A percentile compares a stretch with the other conserved stretches of the same genome.
Evolutionary conservation across 2,797 vertebrate species (phyloP).

Genomic region (Picus viridis): DNA sequence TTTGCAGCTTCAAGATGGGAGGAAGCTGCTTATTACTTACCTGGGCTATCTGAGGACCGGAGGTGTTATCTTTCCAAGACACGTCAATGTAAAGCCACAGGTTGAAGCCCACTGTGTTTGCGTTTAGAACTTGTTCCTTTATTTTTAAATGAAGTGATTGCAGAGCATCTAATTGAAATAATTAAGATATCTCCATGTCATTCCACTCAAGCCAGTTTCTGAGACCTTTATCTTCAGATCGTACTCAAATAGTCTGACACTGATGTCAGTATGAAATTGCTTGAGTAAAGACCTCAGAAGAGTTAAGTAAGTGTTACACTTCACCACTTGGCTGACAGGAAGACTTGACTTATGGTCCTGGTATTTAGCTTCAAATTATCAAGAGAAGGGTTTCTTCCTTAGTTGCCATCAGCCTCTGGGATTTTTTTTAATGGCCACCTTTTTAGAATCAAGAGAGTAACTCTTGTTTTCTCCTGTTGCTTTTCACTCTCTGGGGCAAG

Average conservation of each 20-base stretch:
- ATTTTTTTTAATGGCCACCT: neutral
- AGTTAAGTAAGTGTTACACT: constrained; percentile 50
- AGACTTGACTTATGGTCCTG: constrained; percentile 37
- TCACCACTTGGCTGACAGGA: constrained; percentile 34
- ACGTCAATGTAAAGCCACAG: constrained; percentile 48
- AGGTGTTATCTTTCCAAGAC: constrained; percentile 38
- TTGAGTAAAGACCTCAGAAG: constrained; percentile 49
- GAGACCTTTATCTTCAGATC: constrained; percentile 57
- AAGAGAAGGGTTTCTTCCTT: constrained; percentile 2
- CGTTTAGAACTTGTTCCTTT: constrained; percentile 42
- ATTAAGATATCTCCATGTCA: neutral
- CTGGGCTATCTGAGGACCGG: constrained; percentile 37
- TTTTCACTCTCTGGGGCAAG: neutral
- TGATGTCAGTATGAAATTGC: constrained; percentile 60
- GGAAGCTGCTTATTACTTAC: constrained; percentile 56
- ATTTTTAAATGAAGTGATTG: constrained; percentile 44
- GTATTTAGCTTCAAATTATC: constrained; percentile 32
- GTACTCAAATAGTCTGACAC: constrained; percentile 27
- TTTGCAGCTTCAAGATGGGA: constrained; percentile 7
- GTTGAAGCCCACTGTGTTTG: neutral
- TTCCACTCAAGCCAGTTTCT: constrained; percentile 53
- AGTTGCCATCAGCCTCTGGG: neutral
- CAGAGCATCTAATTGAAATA: constrained; percentile 28
- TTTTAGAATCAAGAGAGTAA: neutral
- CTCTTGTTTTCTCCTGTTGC: neutral